These are phyloP conservation scores for Catharus fuscescens DNA, from an alignment of 2,113 vertebrate genomes.

Conservation along the genomic window DNA sequence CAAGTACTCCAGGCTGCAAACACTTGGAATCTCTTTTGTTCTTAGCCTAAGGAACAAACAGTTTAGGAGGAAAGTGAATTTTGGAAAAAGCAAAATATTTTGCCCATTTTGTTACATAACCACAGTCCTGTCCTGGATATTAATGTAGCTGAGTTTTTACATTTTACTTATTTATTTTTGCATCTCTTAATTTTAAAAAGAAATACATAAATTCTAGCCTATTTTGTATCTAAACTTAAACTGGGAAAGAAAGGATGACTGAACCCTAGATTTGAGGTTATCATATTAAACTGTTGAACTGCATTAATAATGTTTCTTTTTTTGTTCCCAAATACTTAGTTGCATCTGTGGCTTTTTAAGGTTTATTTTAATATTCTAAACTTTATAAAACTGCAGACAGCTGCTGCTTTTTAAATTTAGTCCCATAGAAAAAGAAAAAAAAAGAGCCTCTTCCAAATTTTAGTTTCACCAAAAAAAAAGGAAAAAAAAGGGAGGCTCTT, in stretches of 20 bases:
- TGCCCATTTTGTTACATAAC: not conserved
- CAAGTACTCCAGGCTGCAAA: conserved; percentile 4
- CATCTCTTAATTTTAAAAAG: not conserved
- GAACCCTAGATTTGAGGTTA: not conserved
- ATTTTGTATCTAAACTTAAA: not conserved
- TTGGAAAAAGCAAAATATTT: not conserved
- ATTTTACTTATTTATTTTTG: not conserved
- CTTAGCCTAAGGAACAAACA: not conserved
- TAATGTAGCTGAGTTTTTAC: not conserved
- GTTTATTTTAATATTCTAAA: not conserved
- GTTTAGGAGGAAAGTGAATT: not conserved
- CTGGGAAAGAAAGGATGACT: not conserved
- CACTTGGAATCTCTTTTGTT: not conserved
- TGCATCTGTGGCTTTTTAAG: not conserved
- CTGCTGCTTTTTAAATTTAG: not conserved
- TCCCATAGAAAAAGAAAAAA: not conserved
- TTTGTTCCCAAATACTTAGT: not conserved
- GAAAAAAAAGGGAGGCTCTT: not conserved
- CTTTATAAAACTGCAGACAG: not conserved
- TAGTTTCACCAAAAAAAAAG: not conserved
- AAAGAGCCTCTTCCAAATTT: not conserved
- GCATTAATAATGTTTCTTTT: not conserved
- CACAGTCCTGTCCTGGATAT: not conserved
- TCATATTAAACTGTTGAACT: not conserved
- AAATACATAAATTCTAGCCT: not conserved